Evolutionary conservation across 2,888 invertebrate species (phyloP).

Genomic region (Venusia cambrica): DNA sequence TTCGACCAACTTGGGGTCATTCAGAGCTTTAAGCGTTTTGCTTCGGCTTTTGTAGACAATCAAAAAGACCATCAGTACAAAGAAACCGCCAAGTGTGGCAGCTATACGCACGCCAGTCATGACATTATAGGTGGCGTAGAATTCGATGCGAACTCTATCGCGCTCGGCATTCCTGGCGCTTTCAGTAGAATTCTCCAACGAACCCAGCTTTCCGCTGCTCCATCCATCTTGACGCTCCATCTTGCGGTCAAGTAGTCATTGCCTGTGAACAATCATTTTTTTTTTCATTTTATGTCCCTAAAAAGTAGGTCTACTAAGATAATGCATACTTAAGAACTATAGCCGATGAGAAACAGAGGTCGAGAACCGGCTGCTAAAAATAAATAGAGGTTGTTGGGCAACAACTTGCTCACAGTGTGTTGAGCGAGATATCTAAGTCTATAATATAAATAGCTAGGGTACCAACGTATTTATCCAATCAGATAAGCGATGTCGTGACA

Average conservation of each 20-base stretch:
- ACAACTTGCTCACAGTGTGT: too few relatives aligned
- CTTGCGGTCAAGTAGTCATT: slow-evolving; percentile 72
- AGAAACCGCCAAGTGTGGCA: slow-evolving; percentile 94
- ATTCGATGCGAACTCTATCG: slow-evolving; percentile 88
- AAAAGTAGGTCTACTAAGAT: too few relatives aligned
- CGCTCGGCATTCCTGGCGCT: slow-evolving; percentile 76
- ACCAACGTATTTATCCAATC: too few relatives aligned
- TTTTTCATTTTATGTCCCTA: too few relatives aligned
- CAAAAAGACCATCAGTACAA: slow-evolving; percentile 94
- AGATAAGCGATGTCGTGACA: too few relatives aligned
- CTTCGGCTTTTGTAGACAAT: slow-evolving; percentile 94
- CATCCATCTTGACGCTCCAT: slow-evolving; percentile 74
- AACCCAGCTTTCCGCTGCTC: slow-evolving; percentile 56
- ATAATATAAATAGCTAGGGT: too few relatives aligned
- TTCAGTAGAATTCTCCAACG: slow-evolving; percentile 61
- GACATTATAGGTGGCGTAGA: slow-evolving; percentile 95
- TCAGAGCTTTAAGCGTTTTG: slow-evolving; percentile 86
- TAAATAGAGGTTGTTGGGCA: too few relatives aligned
- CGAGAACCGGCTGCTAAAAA: too few relatives aligned
- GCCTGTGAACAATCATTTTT: slow-evolving; percentile 67
- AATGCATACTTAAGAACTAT: too few relatives aligned
- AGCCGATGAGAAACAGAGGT: too few relatives aligned
- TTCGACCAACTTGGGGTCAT: slow-evolving; percentile 90
- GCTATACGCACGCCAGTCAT: slow-evolving; percentile 97
- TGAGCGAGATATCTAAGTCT: too few relatives aligned